phyloP scores from a whole-genome alignment of 2,113 vertebrate species.

The Phoenicopterus ruber region DNA sequence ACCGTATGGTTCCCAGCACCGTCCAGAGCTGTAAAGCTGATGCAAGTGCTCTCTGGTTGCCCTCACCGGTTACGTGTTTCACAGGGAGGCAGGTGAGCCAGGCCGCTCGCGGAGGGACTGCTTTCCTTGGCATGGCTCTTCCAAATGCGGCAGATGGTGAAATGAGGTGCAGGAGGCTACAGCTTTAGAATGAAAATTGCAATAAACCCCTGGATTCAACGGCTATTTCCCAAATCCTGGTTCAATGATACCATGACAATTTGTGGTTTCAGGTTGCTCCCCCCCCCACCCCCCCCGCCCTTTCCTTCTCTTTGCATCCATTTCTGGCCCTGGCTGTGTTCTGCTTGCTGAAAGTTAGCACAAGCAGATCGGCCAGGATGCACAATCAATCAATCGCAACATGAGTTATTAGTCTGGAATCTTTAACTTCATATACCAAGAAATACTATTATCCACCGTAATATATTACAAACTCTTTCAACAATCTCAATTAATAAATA shows the following conservation, averaged over 20 bases:
- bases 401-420: neutral
- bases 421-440: neutral
- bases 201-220: neutral
- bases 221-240: neutral
- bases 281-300: no score
- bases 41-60: neutral
- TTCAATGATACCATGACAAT: neutral
- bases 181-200: neutral
- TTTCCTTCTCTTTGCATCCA: neutral
- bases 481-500: neutral
- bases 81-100: neutral
- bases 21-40: neutral
- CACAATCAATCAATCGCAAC: neutral
- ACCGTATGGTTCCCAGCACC: neutral
- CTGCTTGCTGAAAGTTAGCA: neutral
- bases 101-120: neutral
- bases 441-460: neutral
- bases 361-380: neutral
- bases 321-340: neutral
- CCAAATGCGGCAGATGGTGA: accelerated
- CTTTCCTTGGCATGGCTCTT: neutral
- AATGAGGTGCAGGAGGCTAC: neutral
- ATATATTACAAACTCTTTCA: neutral
- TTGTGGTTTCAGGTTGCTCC: neutral
- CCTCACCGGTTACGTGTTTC: accelerated